phyloP scores from a whole-genome alignment of 2,113 vertebrate species.

The Thunnus thynnus region DNA sequence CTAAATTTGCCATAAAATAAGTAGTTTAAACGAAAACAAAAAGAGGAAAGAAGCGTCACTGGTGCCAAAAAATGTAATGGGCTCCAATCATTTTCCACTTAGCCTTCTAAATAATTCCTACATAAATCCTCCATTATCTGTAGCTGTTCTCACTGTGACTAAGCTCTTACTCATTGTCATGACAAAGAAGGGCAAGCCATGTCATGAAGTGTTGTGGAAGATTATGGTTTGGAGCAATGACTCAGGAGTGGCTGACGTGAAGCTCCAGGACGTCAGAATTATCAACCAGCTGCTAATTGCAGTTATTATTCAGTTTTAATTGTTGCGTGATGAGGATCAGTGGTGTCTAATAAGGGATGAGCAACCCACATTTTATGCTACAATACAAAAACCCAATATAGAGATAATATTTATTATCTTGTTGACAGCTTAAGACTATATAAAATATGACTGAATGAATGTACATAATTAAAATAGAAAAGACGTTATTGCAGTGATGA shows the following conservation, averaged over 20 bases:
- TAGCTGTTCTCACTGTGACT: constrained; percentile 51
- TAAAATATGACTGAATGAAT: background rate
- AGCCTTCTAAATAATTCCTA: constrained; percentile 46
- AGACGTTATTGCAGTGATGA: too few relatives aligned
- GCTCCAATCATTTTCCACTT: constrained; percentile 33
- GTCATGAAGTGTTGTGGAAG: constrained; percentile 75
- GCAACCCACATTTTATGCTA: constrained; percentile 66
- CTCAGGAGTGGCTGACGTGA: constrained; percentile 77
- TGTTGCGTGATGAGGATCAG: constrained; percentile 78
- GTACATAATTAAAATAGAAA: background rate
- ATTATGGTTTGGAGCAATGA: constrained; percentile 80
- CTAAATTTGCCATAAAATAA: background rate
- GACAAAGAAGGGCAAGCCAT: constrained; percentile 51
- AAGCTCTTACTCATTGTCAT: constrained; percentile 61
- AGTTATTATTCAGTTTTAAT: constrained; percentile 84
- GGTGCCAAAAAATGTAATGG: constrained; percentile 15
- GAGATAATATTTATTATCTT: background rate
- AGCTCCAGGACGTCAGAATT: constrained; percentile 73
- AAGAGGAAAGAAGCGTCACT: background rate
- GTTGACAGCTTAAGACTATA: constrained; percentile 14
- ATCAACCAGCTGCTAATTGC: constrained; percentile 78
- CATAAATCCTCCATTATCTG: constrained; percentile 46
- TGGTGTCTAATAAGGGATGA: constrained; percentile 64
- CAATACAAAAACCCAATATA: background rate
- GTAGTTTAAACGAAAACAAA: background rate